phyloP scores from a whole-genome alignment of 2,113 vertebrate genomes.

The Centrocercus urophasianus region DNA sequence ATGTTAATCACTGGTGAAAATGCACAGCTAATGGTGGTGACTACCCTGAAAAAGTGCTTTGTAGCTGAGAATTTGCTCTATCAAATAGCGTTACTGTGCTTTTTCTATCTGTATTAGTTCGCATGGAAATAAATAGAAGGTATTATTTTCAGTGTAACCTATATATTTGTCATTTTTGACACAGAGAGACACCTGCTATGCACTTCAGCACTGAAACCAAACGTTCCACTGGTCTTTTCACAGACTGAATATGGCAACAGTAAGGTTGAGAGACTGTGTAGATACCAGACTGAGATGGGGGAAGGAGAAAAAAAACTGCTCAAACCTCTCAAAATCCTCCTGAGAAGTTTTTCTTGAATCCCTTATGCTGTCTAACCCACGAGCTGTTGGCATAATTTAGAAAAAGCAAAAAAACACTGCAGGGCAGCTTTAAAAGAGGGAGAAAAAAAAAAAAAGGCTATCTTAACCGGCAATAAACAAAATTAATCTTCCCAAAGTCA shows the following conservation, averaged over 20 bases:
- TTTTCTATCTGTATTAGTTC: no score
- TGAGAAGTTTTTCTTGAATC: neutral
- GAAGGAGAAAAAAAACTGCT: neutral
- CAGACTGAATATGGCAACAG: neutral
- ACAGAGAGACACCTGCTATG: neutral
- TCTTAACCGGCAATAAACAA: neutral
- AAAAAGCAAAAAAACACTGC: neutral
- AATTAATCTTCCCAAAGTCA: neutral
- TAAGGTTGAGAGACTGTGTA: neutral
- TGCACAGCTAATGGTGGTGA: no score
- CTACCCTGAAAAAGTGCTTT: no score
- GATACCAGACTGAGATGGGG: neutral
- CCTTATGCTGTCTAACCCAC: neutral
- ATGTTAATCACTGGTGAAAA: no score
- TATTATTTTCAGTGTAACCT: neutral
- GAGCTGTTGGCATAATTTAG: neutral
- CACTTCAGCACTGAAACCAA: neutral
- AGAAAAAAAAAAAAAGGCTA: neutral
- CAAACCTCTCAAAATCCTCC: neutral
- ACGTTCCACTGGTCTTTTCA: neutral
- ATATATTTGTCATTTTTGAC: neutral
- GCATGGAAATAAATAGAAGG: no score
- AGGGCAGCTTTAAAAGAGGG: neutral
- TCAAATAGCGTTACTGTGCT: no score
- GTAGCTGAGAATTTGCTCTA: no score